Conservation (phyloP, 1,140 invertebrate genomes). For the Drosophila hydei region DNA sequence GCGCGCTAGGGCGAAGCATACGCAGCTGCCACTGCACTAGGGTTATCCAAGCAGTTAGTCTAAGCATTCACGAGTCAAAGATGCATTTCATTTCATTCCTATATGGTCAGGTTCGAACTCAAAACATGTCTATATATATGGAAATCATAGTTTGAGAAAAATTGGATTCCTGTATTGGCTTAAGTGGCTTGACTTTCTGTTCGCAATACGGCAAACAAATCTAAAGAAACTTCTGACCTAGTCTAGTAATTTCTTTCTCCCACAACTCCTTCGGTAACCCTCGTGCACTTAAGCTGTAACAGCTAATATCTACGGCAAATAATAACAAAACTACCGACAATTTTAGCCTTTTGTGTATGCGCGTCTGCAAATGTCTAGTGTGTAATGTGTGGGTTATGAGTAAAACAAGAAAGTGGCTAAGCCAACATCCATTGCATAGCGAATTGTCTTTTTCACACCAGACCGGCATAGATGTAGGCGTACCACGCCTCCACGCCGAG, state of each 20-base stretch:
- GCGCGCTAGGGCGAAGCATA: slow-evolving; percentile 11
- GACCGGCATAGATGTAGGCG: neutral
- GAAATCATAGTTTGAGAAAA: no score
- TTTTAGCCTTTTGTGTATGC: neutral
- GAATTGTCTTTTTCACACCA: no score
- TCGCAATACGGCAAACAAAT: no score
- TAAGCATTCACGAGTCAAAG: no score
- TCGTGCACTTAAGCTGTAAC: slow-evolving; percentile 3
- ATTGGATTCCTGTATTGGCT: no score
- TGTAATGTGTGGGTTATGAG: neutral
- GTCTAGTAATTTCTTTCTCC: neutral
- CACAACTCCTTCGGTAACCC: neutral
- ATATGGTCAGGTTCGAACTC: no score
- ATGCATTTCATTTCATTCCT: no score
- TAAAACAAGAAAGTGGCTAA: slow-evolving; percentile 24
- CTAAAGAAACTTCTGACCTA: no score
- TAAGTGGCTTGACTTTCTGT: no score
- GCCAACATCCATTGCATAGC: neutral
- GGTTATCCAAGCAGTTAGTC: slow-evolving; percentile 4
- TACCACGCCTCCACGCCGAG: slow-evolving; percentile 19
- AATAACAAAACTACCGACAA: slow-evolving; percentile 29
- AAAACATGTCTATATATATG: no score
- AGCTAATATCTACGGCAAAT: slow-evolving; percentile 26
- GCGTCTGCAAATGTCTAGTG: neutral
- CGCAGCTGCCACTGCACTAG: slow-evolving; percentile 1